Percentiles rank a stretch among this genome's conserved stretches.
Evolutionary conservation across 2,113 vertebrate genomes (phyloP).

Genomic region (Etheostoma cragini): DNA sequence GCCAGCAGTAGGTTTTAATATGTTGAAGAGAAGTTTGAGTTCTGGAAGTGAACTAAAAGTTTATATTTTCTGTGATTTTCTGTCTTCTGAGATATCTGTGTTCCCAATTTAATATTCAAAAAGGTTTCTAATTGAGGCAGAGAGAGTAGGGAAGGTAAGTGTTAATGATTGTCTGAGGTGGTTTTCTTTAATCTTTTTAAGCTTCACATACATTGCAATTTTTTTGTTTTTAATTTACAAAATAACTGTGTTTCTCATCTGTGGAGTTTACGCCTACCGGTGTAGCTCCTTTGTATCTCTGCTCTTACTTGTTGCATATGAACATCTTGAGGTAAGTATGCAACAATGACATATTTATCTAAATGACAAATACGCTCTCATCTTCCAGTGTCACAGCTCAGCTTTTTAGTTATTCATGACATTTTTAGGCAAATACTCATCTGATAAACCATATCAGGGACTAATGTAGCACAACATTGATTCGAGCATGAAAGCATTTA

Average conservation of each 20-base stretch:
- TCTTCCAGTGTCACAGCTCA: neutral
- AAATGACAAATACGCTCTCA: conserved; percentile 26
- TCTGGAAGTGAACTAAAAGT: neutral
- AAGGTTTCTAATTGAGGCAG: neutral
- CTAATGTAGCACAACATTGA: neutral
- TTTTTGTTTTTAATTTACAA: neutral
- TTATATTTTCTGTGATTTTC: neutral
- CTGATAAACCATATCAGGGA: conserved; percentile 6
- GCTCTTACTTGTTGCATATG: neutral
- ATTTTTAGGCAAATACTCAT: conserved; percentile 12
- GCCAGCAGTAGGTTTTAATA: neutral
- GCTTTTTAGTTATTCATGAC: conserved; percentile 1
- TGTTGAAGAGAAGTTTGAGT: neutral
- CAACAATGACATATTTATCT: conserved; percentile 8
- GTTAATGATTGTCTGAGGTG: neutral
- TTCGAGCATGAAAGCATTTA: conserved; percentile 13
- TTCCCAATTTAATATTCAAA: neutral
- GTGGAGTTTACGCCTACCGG: neutral
- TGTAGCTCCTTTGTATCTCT: no score
- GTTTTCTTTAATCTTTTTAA: neutral
- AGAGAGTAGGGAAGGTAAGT: neutral
- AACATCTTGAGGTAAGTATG: neutral
- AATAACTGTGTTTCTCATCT: neutral
- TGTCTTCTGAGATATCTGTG: no score
- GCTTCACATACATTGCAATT: no score